Conservation (phyloP, 2,113 vertebrate genomes). For the Glaucomys volans region DNA sequence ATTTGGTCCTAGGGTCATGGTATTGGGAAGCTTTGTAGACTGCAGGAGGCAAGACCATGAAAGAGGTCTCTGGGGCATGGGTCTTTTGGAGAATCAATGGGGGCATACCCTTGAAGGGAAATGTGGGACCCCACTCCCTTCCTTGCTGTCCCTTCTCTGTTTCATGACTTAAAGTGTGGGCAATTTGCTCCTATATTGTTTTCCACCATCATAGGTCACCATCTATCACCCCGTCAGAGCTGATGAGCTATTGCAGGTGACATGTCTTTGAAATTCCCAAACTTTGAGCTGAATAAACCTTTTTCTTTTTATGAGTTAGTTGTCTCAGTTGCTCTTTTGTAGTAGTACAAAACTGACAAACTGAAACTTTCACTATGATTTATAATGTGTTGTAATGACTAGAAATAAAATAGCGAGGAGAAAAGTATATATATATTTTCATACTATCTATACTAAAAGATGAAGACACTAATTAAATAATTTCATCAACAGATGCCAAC, state of each 20-base stretch:
- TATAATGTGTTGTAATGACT: neutral
- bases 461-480: neutral
- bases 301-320: neutral
- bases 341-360: neutral
- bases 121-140: neutral
- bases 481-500: neutral
- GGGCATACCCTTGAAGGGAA: too few species aligned
- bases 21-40: neutral
- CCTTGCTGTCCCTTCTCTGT: neutral
- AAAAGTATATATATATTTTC: neutral
- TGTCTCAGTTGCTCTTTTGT: neutral
- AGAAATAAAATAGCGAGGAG: neutral
- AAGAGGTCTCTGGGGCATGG: neutral
- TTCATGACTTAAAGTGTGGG: neutral
- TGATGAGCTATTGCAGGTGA: neutral
- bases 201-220: neutral
- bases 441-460: neutral
- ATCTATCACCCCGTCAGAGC: too few species aligned
- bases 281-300: neutral
- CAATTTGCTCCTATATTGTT: neutral
- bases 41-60: neutral
- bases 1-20: neutral
- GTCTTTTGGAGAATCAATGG: neutral
- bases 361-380: neutral
- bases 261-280: neutral